phyloP scores from a whole-genome alignment of 1,140 invertebrate species.

The Diorhabda elongata region DNA sequence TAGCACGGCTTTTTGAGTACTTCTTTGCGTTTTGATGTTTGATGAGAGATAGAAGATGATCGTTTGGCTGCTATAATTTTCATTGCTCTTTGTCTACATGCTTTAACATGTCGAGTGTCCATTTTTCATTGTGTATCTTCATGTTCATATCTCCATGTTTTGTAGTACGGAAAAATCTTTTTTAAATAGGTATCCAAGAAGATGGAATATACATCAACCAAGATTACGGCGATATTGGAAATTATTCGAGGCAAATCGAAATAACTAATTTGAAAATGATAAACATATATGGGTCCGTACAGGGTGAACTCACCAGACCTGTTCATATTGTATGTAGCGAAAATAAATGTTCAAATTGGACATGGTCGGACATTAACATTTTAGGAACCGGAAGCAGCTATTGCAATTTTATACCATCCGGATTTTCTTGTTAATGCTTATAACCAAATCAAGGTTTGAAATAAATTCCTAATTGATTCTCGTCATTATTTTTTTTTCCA shows the following conservation, averaged over 20 bases:
- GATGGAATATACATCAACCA: slow-evolving; percentile 13
- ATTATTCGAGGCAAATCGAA: slow-evolving; percentile 7
- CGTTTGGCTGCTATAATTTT: no score
- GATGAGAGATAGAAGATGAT: no score
- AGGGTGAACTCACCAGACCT: slow-evolving; percentile 1
- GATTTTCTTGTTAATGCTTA: slow-evolving; percentile 6
- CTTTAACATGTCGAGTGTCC: no score
- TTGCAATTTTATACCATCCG: slow-evolving; percentile 12
- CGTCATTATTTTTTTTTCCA: no score
- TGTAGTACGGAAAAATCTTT: no score
- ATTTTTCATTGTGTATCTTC: no score
- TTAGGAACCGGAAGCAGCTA: not conserved
- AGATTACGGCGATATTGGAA: slow-evolving; percentile 13
- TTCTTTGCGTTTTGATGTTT: no score
- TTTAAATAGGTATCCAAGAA: slow-evolving; percentile 9
- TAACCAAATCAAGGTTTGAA: no score
- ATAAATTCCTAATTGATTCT: no score
- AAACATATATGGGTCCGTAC: slow-evolving; percentile 8
- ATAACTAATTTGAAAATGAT: slow-evolving; percentile 10
- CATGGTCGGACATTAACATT: slow-evolving; percentile 14
- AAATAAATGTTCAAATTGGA: slow-evolving; percentile 13
- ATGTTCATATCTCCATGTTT: no score
- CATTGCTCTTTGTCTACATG: no score
- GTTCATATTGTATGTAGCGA: slow-evolving; percentile 16
- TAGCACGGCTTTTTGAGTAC: no score